phyloP scores from a whole-genome alignment of 2,888 invertebrate genomes.

The Ommatoiulus sabulosus region DNA sequence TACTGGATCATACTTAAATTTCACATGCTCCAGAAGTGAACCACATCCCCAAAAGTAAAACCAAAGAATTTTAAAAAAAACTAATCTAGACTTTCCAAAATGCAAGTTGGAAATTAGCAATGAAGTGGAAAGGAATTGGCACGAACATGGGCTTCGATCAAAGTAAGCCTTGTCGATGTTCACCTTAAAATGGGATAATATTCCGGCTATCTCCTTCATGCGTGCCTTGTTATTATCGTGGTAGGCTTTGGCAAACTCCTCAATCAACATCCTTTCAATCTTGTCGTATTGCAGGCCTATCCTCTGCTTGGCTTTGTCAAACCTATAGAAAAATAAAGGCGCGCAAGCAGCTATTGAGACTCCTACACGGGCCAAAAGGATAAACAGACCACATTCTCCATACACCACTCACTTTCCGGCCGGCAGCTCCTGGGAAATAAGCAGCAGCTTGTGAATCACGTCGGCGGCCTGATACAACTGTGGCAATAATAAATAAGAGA shows the following conservation, averaged over 20 bases:
- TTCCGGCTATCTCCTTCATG: constrained; percentile 93
- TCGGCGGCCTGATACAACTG: constrained; percentile 95
- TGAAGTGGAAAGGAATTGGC: neutral
- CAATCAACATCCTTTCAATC: constrained; percentile 88
- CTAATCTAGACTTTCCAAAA: too few relatives aligned
- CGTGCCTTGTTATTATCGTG: constrained; percentile 83
- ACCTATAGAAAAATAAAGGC: constrained; percentile 68
- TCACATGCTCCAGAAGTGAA: too few relatives aligned
- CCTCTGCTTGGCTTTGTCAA: constrained; percentile 85
- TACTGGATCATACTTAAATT: too few relatives aligned
- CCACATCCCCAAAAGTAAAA: too few relatives aligned
- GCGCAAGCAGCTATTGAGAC: neutral
- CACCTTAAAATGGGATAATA: constrained; percentile 91
- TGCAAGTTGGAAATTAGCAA: too few relatives aligned
- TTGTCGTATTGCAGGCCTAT: constrained; percentile 91
- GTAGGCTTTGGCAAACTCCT: constrained; percentile 93
- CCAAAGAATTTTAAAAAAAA: too few relatives aligned
- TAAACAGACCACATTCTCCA: neutral
- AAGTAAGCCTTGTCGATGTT: constrained; percentile 20
- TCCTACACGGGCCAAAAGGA: neutral
- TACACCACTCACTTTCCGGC: constrained; percentile 76
- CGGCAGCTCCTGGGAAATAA: constrained; percentile 95
- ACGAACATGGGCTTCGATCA: neutral
- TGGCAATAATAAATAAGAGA: constrained; percentile 62
- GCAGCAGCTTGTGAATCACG: constrained; percentile 94